Evolutionary conservation across 2,888 invertebrate genomes (phyloP), one percentile per base, ranked within the genome.

Genomic region (Podabrus alpinus): DNA sequence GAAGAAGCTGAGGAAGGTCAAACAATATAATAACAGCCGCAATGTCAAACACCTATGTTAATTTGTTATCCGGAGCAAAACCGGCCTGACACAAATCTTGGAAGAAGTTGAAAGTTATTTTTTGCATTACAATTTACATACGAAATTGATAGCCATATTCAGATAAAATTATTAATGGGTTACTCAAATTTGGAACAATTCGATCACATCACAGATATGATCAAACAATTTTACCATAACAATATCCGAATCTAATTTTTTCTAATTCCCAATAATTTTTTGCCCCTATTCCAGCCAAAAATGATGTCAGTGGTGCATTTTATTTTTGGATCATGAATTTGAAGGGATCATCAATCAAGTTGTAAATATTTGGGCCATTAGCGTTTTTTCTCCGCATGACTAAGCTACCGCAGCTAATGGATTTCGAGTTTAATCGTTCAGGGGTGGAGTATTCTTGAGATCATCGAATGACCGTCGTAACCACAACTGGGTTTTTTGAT

Each of bases 21-120:
- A 25, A 68, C 72, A 68, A 73, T 68, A 73, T 68, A 68, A 68
- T 73, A 68, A 73, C 72, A 73, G 64, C 19, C 68, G 16, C 45
- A 61, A 73, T 66, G 73, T 73, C 73, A 73, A 73, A 69, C 73
- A 73, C 73, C 73, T 73, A 29, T 67, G 67, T 29, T 16, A 67
- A 64, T 64, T 64, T 21, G n/a, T 21, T 17, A 64, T 64, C 62
- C 62, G 62, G 62, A 64, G 62, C 62, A 64, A 64, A 64, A 64
- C 62, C 21, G 17, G 62, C 62, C 21, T 64, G 62, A 64, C 62
- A 64, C 21, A 64, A 64, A 64, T 64, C 62, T 64, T 64, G 19
- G 16, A 64, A 64, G 62, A 64, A 64, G 62, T 21, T 64, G 62
- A 64, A 64, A 64, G 62, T 64, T 15, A 64, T 64, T 19, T 21